These are phyloP conservation scores for Porites rus DNA, from an alignment of 92 coral and sea anemone species.

Conservation along the genomic window DNA sequence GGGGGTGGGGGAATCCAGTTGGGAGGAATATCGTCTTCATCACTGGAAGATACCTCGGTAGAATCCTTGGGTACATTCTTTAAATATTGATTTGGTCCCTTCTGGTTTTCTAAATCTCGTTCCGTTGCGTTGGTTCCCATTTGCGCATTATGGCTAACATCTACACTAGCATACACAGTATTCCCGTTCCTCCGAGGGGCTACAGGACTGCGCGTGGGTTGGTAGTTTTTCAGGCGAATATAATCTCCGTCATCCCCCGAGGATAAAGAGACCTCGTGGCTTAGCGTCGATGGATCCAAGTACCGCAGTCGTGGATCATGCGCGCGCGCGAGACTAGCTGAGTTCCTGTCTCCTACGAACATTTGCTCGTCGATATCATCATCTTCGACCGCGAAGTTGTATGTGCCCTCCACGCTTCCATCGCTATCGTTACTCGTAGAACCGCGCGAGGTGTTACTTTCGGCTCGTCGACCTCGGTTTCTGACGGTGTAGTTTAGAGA, in stretches of 20 bases:
- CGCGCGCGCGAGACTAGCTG: slow-evolving; percentile 10
- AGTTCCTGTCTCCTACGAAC: slow-evolving; percentile 75
- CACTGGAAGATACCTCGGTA: neutral
- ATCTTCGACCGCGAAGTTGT: slow-evolving; percentile 74
- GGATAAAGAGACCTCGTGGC: neutral
- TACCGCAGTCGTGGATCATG: slow-evolving; percentile 26
- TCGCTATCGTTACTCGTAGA: slow-evolving; percentile 59
- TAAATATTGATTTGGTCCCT: neutral
- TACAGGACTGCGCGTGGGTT: slow-evolving; percentile 20
- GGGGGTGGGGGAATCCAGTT: slow-evolving; percentile 43
- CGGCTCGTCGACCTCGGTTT: neutral
- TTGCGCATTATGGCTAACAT: neutral
- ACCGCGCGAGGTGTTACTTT: slow-evolving; percentile 10
- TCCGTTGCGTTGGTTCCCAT: neutral
- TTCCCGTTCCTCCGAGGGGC: neutral
- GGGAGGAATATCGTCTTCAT: slow-evolving; percentile 20
- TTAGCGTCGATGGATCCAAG: slow-evolving; percentile 36
- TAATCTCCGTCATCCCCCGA: slow-evolving; percentile 6
- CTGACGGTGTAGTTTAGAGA: slow-evolving; percentile 20
- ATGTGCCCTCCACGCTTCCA: slow-evolving; percentile 70
- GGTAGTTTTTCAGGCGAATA: slow-evolving; percentile 30
- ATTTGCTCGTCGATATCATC: slow-evolving; percentile 84
- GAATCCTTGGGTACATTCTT: neutral
- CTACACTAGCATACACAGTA: neutral
- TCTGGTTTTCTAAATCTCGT: neutral